Evolutionary conservation across 2,113 vertebrate species (phyloP), one percentile per base, ranked within the genome.

Genomic region (Sarotherodon lohbergeri): DNA sequence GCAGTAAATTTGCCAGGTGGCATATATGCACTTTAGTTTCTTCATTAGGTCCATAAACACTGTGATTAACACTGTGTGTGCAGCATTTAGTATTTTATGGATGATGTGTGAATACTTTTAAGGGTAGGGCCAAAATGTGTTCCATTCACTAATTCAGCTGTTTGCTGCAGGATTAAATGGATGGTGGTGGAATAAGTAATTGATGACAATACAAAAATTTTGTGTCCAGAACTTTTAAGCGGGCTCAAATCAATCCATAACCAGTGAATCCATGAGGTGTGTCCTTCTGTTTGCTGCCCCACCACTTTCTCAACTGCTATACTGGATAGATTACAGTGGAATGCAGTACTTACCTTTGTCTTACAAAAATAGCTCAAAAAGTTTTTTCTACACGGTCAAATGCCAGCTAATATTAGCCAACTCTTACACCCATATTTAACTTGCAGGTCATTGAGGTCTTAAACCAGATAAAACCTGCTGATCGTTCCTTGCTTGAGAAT

Each of bases 1-100:
- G 83, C 56, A 88, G 81, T 84, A 82, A 48, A 88, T 81, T 82
- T 84, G 68, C 80, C 39, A 86, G 22, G 46, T 90, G 87, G 55
- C 57, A 71, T 82, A 55, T 82, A 73, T n/a, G 46, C 63, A 86
- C 41, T 82, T 76, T n/a, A 87, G 34, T 68, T 78, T 50, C 54
- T 61, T 90, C 63, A 83, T 89, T 85, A 66, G 36, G 10, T 71
- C 41, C 48, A 78, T 84, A 86, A 88, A 86, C 71, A 36, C 39
- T 34, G 54, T 66, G 57, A 88, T 87, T 86, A 84, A 66, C 57
- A 52, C 36, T 46, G 29, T 83, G 59, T 55, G 57, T 76, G 34
- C 29, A 71, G 22, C 46, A 36, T 86, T 86, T 27, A 63, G 22
- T 34, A 61, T 27, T 78, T 83, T 29, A 55, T n/a, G 22, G 48